Evolutionary conservation across 2,888 invertebrate species (phyloP).

Genomic region (Microctonus hyperodae): DNA sequence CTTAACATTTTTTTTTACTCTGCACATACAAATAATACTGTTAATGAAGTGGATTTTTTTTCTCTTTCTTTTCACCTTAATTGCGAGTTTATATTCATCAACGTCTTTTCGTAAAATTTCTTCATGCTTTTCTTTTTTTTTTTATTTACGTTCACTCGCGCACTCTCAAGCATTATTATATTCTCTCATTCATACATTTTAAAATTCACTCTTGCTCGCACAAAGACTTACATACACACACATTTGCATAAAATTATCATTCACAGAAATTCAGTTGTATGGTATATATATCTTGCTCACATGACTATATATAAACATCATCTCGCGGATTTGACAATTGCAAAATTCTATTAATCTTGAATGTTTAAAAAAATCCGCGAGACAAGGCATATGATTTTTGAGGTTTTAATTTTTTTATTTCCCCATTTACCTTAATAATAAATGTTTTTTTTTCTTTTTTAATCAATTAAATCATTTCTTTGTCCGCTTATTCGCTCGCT

Average conservation of each 20-base stretch:
- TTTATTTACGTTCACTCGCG: slow-evolving; percentile 26
- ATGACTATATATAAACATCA: slow-evolving; percentile 49
- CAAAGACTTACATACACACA: too few relatives aligned
- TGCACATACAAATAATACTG: slow-evolving; percentile 39
- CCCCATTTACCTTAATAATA: slow-evolving; percentile 19
- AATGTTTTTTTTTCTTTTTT: slow-evolving; percentile 16
- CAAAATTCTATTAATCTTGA: slow-evolving; percentile 18
- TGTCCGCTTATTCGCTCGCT: slow-evolving; percentile 58
- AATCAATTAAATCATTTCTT: slow-evolving; percentile 38
- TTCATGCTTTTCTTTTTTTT: slow-evolving; percentile 19
- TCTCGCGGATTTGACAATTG: slow-evolving; percentile 55
- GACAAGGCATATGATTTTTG: slow-evolving; percentile 56
- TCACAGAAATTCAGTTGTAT: slow-evolving; percentile 9
- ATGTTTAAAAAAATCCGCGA: slow-evolving; percentile 52
- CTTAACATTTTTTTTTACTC: slow-evolving; percentile 27
- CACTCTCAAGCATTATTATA: slow-evolving; percentile 22
- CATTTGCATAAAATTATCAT: slow-evolving; percentile 1
- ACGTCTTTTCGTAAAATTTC: slow-evolving; percentile 22
- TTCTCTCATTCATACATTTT: slow-evolving; percentile 31
- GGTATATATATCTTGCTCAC: slow-evolving; percentile 30
- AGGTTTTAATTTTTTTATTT: slow-evolving; percentile 34
- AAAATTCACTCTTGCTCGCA: too few relatives aligned
- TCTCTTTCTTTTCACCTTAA: slow-evolving; percentile 31
- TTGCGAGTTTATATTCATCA: slow-evolving; percentile 41
- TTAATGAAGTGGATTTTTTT: slow-evolving; percentile 38